Evolutionary conservation across 2,113 vertebrate genomes (phyloP), one percentile per base, ranked within the genome.

Genomic region (Strigops habroptila): DNA sequence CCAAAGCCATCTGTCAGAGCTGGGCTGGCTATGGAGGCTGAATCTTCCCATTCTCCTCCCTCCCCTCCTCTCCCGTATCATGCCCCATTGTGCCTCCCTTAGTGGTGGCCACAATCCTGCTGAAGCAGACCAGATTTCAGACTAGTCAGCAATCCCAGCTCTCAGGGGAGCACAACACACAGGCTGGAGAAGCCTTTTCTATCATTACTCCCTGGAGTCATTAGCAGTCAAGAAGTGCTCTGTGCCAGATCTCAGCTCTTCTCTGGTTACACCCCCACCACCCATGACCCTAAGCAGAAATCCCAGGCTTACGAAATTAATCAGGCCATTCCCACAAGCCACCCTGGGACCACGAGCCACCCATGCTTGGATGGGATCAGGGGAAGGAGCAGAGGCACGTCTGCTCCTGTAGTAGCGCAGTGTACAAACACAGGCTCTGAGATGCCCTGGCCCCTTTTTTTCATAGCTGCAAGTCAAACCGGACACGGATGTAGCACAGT

Each of bases 241-340:
- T n/a, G 57, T 82, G 83, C 77, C 1, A 3, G 80, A 73, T 87
- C 81, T 60, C 91, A 62, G 30, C 55, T 92, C 70, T 41, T 92
- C 78, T 93, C 74, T 1, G 0, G 57, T 82, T 88, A 90, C 74
- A 57, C 52, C 69, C 16, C 41, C 21, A 25, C n/a, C 49, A 46
- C 12, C 27, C 19, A 3, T 69, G 92, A 95, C 82, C 78, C 84
- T 39, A 35, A 74, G n/a, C n/a, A 90, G 71, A 94, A 91, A 94
- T 81, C 73, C 55, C 48, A 86, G 67, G 73, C 88, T 88, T 80
- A 70, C 49, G 83, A 94, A 91, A 77, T 78, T 81, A 83, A 94
- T 52, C 23, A 67, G 39, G 27, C 55, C 65, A 43, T 89, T 95
- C 79, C 85, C 80, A 90, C 1, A 8, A 86, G 86, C 69, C 79